Base-by-base conservation (phyloP, 2,797 vertebrate species). In the Vespertilio murinus region DNA sequence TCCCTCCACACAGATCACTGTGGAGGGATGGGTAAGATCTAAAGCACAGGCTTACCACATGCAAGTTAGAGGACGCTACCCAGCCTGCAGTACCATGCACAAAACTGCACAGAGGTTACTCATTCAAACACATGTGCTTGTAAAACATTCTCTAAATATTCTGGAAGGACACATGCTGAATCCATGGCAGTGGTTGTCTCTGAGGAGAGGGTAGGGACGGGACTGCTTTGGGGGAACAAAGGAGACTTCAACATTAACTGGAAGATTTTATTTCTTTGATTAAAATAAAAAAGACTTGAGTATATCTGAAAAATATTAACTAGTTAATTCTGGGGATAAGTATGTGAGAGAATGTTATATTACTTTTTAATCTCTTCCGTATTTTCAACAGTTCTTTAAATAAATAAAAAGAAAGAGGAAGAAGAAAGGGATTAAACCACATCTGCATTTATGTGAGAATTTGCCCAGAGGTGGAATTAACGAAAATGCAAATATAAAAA, bases 191-290 rank as follows among this genome's bases (percentile, higher is more conserved):
- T 22, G 10, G 30, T 2, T 30, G 70, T 94, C 79, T 92, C 96
- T 40, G 33, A 52, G 70, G 80, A 77, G 77, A 77, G 54, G 52
- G 30, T 2, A 30, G 45, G 78, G 42, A 45, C 35, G 42, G 71
- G 69, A 28, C 3, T 45, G 56, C 82, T 78, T 65, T 71, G 3
- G 17, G 52, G 54, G 61, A 92, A 86, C 88, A 95, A 92, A 82
- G 89, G 93, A 69, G 38, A 77, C 40, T 65, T 91, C 71, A 23
- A 25, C 67, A 56, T 47, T 61, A 87, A 78, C 54, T 23, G 73
- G 23, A 90, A 45, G 52, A 71, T 54, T 87, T 94, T 47, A 87
- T 78, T 95, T 82, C 86, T 97, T 81, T 82, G 74, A 88, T 95
- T 85, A 90, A 93, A 94, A 90, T 90, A 94, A 92, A 67, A 92